Percentiles rank a stretch among this genome's conserved stretches.
phyloP scores from a whole-genome alignment of 2,797 vertebrate species.

The Poecile montanus region DNA sequence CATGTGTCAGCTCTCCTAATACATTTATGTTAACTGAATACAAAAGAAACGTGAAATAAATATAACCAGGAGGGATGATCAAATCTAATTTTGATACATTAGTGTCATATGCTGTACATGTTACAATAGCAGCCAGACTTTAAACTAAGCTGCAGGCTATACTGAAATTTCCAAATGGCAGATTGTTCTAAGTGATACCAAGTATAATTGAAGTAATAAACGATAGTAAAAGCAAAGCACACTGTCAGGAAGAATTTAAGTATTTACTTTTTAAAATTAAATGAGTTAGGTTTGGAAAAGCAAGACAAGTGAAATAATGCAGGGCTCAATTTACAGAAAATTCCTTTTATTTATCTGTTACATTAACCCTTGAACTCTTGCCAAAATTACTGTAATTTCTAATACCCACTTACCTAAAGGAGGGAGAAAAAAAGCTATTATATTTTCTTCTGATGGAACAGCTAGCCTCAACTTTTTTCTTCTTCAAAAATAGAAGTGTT shows the following conservation, averaged over 20 bases:
- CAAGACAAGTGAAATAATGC: constrained; percentile 85
- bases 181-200: constrained; percentile 84
- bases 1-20: constrained; percentile 83
- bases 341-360: constrained; percentile 86
- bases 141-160: constrained; percentile 83
- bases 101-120: constrained; percentile 89
- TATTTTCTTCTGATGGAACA: constrained; percentile 61
- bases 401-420: constrained; percentile 78
- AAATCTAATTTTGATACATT: constrained; percentile 97
- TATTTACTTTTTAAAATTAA: constrained; percentile 87
- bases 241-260: constrained; percentile 85
- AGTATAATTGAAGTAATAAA: constrained; percentile 86
- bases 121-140: constrained; percentile 84
- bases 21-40: constrained; percentile 89
- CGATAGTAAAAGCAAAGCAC: constrained; percentile 83
- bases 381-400: constrained; percentile 82
- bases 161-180: constrained; percentile 84
- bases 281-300: constrained; percentile 81
- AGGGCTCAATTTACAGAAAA: constrained; percentile 84
- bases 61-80: constrained; percentile 92
- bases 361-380: constrained; percentile 85
- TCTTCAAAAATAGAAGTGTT: constrained; percentile 43
- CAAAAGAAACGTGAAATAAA: constrained; percentile 95
- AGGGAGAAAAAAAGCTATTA: constrained; percentile 57
- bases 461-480: constrained; percentile 43